Conservation (phyloP, 2,888 invertebrate genomes). For the Sphaerophoria taeniata region DNA sequence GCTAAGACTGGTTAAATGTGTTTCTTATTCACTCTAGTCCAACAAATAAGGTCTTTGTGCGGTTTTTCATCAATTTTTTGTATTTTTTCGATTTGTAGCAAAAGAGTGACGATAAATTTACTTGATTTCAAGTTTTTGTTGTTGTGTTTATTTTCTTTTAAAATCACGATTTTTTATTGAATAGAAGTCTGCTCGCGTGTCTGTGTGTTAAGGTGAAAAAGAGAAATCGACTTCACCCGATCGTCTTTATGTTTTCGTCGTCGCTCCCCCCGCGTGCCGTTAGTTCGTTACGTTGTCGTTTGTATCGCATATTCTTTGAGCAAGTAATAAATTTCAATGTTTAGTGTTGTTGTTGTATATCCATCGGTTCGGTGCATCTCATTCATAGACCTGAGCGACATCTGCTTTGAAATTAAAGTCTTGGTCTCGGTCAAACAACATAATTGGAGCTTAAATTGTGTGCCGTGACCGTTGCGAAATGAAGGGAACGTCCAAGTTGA, state of each 20-base stretch:
- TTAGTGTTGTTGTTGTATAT: slow-evolving; percentile 29
- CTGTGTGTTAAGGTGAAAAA: slow-evolving; percentile 61
- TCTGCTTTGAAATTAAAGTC: slow-evolving; percentile 54
- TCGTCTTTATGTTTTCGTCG: neutral
- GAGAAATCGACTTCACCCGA: slow-evolving; percentile 60
- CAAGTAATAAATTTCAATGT: slow-evolving; percentile 3
- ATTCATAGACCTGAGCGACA: slow-evolving; percentile 44
- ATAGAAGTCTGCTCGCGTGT: neutral
- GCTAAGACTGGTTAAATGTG: slow-evolving; percentile 45
- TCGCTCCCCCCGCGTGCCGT: neutral
- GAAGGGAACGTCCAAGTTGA: neutral
- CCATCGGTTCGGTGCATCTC: slow-evolving; percentile 52
- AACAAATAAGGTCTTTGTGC: slow-evolving; percentile 68
- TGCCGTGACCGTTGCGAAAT: neutral
- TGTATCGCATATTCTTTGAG: slow-evolving; percentile 14
- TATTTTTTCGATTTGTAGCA: slow-evolving; percentile 51
- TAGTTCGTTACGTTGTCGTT: slow-evolving; percentile 12
- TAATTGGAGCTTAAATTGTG: slow-evolving; percentile 22
- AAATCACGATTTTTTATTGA: slow-evolving; percentile 7
- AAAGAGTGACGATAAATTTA: slow-evolving; percentile 66
- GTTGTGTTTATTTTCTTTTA: neutral
- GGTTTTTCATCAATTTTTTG: slow-evolving; percentile 32
- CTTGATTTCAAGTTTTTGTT: slow-evolving; percentile 55
- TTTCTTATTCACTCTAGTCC: slow-evolving; percentile 52
- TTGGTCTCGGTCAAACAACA: slow-evolving; percentile 30